Evolutionary conservation across 1,140 invertebrate species (phyloP).

Genomic region (Cepaea nemoralis): DNA sequence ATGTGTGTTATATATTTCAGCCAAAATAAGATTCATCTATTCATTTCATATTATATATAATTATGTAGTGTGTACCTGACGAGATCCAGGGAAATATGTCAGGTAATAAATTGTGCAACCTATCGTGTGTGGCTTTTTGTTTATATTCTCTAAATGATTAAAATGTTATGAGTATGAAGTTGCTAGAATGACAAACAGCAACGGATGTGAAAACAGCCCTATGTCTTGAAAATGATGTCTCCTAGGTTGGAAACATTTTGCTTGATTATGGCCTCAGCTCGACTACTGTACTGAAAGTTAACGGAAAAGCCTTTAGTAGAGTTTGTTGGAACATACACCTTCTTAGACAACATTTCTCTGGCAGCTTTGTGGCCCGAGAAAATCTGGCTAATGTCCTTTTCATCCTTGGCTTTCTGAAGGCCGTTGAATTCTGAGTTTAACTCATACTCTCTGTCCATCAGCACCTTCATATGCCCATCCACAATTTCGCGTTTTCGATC

Average conservation of each 20-base stretch:
- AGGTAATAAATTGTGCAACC: too few relatives aligned
- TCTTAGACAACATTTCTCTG: slow-evolving; percentile 52
- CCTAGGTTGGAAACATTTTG: slow-evolving; percentile 57
- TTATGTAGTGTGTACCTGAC: too few relatives aligned
- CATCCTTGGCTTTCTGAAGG: slow-evolving; percentile 56
- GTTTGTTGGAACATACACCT: slow-evolving; percentile 56
- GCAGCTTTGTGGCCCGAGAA: slow-evolving; percentile 64
- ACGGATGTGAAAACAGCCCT: neutral
- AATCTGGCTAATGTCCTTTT: slow-evolving; percentile 63
- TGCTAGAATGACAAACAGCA: too few relatives aligned
- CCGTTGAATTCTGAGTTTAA: slow-evolving; percentile 55
- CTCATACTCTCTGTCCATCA: slow-evolving; percentile 51
- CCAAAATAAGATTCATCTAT: too few relatives aligned
- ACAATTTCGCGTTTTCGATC: slow-evolving; percentile 57
- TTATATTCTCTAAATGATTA: too few relatives aligned
- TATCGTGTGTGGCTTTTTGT: too few relatives aligned
- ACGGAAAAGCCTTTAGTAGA: slow-evolving; percentile 61
- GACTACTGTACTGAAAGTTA: slow-evolving; percentile 62
- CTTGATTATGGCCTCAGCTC: slow-evolving; percentile 57
- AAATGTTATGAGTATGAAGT: too few relatives aligned
- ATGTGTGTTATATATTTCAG: too few relatives aligned
- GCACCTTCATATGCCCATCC: slow-evolving; percentile 52
- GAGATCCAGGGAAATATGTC: too few relatives aligned
- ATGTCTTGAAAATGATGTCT: slow-evolving; percentile 54
- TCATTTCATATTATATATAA: too few relatives aligned